phyloP scores from a whole-genome alignment of 2,113 vertebrate genomes.

The Penelope pileata region DNA sequence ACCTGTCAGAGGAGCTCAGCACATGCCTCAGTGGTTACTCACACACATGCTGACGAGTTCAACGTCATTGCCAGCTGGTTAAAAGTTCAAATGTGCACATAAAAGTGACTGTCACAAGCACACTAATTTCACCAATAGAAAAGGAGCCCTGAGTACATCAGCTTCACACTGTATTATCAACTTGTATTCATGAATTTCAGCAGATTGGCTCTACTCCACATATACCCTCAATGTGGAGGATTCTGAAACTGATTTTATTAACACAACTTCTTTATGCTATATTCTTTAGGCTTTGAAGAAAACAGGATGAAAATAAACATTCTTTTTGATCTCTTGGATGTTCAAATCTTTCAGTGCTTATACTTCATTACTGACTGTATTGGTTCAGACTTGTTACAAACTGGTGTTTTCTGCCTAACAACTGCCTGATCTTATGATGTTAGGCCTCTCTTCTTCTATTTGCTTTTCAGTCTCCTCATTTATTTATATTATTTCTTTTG shows the following conservation, averaged over 20 bases:
- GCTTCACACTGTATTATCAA: rapidly evolving
- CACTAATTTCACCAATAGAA: neutral
- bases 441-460: neutral
- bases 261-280: neutral
- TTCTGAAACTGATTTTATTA: conserved; percentile 35
- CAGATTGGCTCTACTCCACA: neutral
- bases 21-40: rapidly evolving
- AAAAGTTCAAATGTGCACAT: neutral
- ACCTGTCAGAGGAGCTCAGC: neutral
- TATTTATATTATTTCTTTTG: conserved; percentile 23
- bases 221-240: neutral
- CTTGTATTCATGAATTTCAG: neutral
- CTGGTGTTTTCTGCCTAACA: conserved; percentile 5
- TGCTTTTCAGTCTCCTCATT: neutral
- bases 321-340: conserved; percentile 51
- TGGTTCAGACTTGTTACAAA: conserved; percentile 1
- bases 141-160: neutral
- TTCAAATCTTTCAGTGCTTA: neutral
- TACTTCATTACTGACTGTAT: conserved; percentile 41
- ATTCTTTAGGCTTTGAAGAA: conserved; percentile 9
- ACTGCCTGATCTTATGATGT: neutral
- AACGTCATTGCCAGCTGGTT: rapidly evolving
- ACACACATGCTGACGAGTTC: rapidly evolving
- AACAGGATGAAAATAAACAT: conserved; percentile 22
- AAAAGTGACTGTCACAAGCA: neutral